Base-by-base conservation (phyloP, 1,140 invertebrate species). In the Drosophila cardini region DNA sequence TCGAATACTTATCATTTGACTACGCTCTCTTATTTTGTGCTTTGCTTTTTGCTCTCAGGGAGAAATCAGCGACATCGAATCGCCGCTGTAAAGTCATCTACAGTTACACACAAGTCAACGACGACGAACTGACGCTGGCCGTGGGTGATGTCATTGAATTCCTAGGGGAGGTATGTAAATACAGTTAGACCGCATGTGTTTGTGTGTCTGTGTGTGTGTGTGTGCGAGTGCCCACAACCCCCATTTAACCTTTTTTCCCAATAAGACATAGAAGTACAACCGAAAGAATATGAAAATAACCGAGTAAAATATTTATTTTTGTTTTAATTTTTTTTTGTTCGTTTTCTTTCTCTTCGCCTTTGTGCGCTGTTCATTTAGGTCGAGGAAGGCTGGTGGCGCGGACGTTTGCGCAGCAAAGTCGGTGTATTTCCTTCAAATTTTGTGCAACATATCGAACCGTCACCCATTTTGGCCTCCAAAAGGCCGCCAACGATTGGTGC, bases 401-500 rank as follows among this genome's bases (percentile, higher is more conserved):
- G 97, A 45, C 94, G 95, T 76, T 93, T 97, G 8, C 93, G 93
- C 73, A 96, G 95, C 52, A 95, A 94, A 86, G 93, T 96, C 69
- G 97, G 97, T 52, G 97, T 98, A 46, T 98, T 98, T 92, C 97
- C 97, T 13, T 98, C 97, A 5, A 98, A 98, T 94, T 98, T 98
- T 93, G 97, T 98, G n/a, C 93, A 94, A 87, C 95, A 95, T 92
- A 92, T 95, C 69, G 93, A 93, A 55, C 86, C 85, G 61, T 92
- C 91, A 43, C 91, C 92, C 21, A 87, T 90, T 56, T 65, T 91
- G 70, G 90, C 92, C 58, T 91, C 79, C 50, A 91, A 92, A 52
- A 72, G 85, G 58, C 90, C 91, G 76, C 83, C 90, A 72, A 82
- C 83, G 30, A 84, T 91, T 75, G 84, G 78, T 83, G 73, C 90